Conservation (phyloP, 2,113 vertebrate genomes). For the Pangasianodon hypophthalmus region DNA sequence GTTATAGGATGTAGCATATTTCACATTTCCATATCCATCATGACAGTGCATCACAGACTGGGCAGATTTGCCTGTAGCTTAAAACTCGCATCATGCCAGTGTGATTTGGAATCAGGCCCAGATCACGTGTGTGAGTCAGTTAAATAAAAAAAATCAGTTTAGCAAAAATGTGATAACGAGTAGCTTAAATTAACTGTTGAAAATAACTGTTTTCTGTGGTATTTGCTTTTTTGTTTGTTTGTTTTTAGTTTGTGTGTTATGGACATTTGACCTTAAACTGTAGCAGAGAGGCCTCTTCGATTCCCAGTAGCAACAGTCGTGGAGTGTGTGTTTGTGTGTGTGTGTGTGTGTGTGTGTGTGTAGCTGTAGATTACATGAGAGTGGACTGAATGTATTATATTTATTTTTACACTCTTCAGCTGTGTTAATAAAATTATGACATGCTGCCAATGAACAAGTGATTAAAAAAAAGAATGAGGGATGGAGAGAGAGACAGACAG, state of each 20-base stretch:
- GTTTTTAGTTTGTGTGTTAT: not conserved
- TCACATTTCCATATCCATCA: not conserved
- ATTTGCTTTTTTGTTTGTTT: not conserved
- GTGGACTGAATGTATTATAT: not conserved
- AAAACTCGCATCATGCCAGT: not conserved
- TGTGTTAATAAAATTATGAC: not conserved
- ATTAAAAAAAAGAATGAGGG: not conserved
- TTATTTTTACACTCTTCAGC: not conserved
- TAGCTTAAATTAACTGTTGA: not conserved
- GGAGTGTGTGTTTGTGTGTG: not conserved
- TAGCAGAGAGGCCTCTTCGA: slow-evolving; percentile 20
- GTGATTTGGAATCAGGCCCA: not conserved
- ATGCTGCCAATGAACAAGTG: not conserved
- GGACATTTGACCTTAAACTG: slow-evolving; percentile 4
- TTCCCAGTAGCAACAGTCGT: slow-evolving; percentile 24
- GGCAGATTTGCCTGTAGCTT: slow-evolving; percentile 5
- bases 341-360: not conserved
- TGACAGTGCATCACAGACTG: not conserved
- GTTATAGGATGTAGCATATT: not conserved
- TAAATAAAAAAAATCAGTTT: not conserved
- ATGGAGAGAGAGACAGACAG: slow-evolving; percentile 14
- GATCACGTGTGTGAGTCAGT: not conserved
- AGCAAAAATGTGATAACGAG: not conserved
- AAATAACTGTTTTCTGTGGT: not conserved
- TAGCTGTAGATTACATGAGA: not conserved